These are phyloP conservation scores for Zapus hudsonius DNA, from an alignment of 2,113 vertebrate genomes.

Conservation along the genomic window DNA sequence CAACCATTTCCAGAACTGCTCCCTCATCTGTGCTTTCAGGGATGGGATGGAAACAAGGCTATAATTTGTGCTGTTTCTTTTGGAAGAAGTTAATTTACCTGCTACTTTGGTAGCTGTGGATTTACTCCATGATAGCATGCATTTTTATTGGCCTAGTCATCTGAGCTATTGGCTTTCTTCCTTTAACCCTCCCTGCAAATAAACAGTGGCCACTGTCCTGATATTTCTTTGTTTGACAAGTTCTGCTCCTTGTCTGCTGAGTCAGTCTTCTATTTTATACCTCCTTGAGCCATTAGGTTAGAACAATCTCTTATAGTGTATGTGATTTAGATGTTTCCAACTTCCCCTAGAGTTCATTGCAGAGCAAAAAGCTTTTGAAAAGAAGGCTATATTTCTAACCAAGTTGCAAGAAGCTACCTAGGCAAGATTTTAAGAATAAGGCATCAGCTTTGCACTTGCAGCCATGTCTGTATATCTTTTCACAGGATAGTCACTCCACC, in stretches of 20 bases:
- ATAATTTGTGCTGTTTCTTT: not conserved
- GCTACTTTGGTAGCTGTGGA: conserved; percentile 37
- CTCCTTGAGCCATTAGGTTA: not conserved
- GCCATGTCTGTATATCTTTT: not conserved
- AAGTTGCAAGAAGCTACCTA: not conserved
- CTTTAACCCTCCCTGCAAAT: conserved; percentile 8
- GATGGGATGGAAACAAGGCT: not conserved
- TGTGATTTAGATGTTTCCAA: not conserved
- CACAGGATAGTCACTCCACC: fast-evolving
- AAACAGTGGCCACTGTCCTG: conserved; percentile 27
- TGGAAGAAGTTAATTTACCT: conserved; percentile 41
- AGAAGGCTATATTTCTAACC: not conserved
- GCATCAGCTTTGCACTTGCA: not conserved
- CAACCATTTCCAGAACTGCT: not conserved
- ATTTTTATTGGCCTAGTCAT: conserved; percentile 58
- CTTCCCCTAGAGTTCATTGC: not conserved
- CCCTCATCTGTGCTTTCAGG: not conserved
- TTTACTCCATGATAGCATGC: conserved; percentile 39
- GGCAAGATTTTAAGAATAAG: not conserved
- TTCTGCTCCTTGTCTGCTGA: not conserved
- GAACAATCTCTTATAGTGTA: not conserved
- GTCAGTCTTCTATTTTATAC: not conserved
- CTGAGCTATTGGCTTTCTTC: conserved; percentile 17
- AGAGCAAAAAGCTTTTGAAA: not conserved
- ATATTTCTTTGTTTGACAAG: conserved; percentile 34